These are phyloP conservation scores for Coelogynopora nodosa DNA, from an alignment of 2,888 invertebrate species.

Conservation along the genomic window DNA sequence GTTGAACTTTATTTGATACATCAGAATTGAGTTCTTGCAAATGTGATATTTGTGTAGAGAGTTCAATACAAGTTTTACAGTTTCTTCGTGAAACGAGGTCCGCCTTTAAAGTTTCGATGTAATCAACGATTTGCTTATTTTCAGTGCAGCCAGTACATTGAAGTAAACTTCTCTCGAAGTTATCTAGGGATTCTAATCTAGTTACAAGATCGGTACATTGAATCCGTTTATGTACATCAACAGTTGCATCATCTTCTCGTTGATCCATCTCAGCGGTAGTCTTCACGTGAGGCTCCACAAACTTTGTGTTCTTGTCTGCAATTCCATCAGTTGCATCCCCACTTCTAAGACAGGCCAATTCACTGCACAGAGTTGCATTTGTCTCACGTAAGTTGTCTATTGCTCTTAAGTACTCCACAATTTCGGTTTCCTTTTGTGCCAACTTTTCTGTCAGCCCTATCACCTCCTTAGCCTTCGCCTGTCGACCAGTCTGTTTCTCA, in stretches of 20 bases:
- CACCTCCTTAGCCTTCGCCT: neutral
- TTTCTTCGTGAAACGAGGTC: neutral
- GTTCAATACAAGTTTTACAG: neutral
- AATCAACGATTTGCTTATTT: neutral
- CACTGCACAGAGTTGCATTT: neutral
- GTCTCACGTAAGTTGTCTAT: neutral
- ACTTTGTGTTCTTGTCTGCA: neutral
- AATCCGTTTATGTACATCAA: no score
- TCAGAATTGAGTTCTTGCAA: no score
- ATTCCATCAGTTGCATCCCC: neutral
- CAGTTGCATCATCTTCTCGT: neutral
- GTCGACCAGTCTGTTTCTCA: neutral
- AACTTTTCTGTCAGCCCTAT: neutral
- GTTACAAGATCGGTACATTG: neutral
- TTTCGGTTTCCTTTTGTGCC: neutral
- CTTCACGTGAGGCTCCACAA: neutral
- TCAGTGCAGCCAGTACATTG: neutral
- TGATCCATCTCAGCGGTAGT: neutral
- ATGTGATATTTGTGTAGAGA: neutral
- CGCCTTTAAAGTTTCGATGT: neutral
- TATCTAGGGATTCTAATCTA: neutral
- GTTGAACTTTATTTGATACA: no score
- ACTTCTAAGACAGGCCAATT: neutral
- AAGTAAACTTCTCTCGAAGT: neutral
- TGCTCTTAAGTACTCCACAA: neutral